phyloP scores from a whole-genome alignment of 2,888 invertebrate species.

The Euphydryas editha region DNA sequence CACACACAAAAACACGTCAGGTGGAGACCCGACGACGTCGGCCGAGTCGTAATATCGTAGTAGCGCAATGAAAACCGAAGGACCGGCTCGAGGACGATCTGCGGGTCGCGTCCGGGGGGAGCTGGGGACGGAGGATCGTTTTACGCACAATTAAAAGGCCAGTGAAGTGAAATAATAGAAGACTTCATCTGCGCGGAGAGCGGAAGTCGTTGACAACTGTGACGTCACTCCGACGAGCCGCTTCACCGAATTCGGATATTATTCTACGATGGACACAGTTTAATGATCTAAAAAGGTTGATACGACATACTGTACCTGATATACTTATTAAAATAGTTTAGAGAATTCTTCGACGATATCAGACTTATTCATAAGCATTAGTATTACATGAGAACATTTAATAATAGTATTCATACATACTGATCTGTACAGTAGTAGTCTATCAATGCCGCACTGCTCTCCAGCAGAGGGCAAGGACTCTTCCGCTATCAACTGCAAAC shows the following conservation, averaged over 20 bases:
- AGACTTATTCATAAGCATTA: too few relatives aligned
- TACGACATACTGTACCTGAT: too few relatives aligned
- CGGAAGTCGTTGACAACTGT: conserved; percentile 8
- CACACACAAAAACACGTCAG: conserved; percentile 1
- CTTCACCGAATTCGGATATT: neutral
- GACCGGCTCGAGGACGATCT: neutral
- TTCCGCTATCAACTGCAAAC: too few relatives aligned
- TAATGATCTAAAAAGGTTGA: neutral
- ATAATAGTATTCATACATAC: too few relatives aligned
- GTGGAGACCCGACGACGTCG: neutral
- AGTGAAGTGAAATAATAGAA: conserved; percentile 16
- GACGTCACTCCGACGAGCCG: neutral
- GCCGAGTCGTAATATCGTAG: neutral
- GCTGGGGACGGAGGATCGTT: neutral
- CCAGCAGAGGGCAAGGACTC: too few relatives aligned
- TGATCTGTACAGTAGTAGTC: too few relatives aligned
- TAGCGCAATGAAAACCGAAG: neutral
- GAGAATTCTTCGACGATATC: too few relatives aligned
- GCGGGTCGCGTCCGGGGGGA: neutral
- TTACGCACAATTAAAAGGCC: conserved; percentile 15
- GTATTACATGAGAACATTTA: too few relatives aligned
- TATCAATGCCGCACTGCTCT: too few relatives aligned
- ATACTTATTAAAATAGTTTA: too few relatives aligned
- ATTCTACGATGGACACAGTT: neutral
- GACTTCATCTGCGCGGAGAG: conserved; percentile 8